Percentiles rank a stretch among this genome's conserved stretches.
These are phyloP conservation scores for Chionomys nivalis DNA, from an alignment of 2,113 vertebrate species.

Conservation along the genomic window DNA sequence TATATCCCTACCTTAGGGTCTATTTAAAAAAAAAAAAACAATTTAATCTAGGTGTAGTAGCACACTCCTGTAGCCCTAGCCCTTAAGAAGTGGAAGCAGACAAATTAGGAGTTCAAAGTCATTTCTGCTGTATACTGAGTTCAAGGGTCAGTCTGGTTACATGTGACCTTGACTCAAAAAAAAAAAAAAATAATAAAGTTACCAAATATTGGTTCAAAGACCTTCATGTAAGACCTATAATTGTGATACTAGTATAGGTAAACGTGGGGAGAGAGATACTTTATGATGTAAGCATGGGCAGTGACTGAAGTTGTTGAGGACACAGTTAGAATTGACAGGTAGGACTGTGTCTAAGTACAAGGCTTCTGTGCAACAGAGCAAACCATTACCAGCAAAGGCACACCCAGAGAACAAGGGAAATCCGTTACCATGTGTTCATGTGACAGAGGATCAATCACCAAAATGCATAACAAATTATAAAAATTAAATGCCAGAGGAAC, in stretches of 20 bases:
- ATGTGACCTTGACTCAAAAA: background rate
- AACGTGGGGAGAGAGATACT: too few species aligned
- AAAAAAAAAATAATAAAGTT: background rate
- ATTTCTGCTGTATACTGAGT: background rate
- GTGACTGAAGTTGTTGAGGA: background rate
- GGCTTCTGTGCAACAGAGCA: background rate
- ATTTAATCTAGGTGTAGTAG: background rate
- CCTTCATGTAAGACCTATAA: background rate
- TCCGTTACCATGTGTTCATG: background rate
- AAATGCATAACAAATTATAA: background rate
- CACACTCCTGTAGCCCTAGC: background rate
- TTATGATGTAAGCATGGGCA: background rate
- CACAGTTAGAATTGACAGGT: background rate
- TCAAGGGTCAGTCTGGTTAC: background rate
- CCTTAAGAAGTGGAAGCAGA: background rate
- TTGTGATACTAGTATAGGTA: too few species aligned
- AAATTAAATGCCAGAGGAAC: background rate
- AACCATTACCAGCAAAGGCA: background rate
- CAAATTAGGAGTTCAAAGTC: background rate
- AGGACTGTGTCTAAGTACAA: background rate
- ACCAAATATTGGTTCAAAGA: too few species aligned
- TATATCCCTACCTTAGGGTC: too few species aligned
- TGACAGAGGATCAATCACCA: background rate
- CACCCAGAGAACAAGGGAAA: too few species aligned
- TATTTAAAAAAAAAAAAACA: background rate